phyloP scores from a whole-genome alignment of 2,113 vertebrate species.

The Zonotrichia leucophrys region DNA sequence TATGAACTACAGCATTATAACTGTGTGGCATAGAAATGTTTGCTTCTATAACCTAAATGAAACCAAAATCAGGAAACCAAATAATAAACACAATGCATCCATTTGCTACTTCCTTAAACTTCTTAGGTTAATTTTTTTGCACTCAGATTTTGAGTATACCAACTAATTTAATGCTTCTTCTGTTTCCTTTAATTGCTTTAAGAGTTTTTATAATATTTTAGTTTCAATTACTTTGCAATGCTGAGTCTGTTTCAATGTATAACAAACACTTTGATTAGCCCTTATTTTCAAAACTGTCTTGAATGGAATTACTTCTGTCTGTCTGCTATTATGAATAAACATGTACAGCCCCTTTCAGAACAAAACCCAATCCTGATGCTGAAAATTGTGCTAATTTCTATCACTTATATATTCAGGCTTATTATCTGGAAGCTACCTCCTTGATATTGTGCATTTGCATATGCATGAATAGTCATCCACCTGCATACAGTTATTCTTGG shows the following conservation, averaged over 20 bases:
- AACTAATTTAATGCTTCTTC: not conserved
- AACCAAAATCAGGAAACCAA: not conserved
- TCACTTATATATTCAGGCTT: slow-evolving; percentile 1
- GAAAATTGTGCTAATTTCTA: slow-evolving; percentile 15
- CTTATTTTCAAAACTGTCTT: slow-evolving; percentile 32
- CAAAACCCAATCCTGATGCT: not conserved
- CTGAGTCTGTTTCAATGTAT: not conserved
- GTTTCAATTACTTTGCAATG: not conserved
- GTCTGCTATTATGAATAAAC: slow-evolving; percentile 34
- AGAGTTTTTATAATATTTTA: not conserved
- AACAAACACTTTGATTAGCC: slow-evolving; percentile 25
- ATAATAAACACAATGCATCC: not conserved
- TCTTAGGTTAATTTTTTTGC: not conserved
- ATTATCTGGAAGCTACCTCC: slow-evolving; percentile 16
- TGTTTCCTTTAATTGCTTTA: slow-evolving; percentile 18
- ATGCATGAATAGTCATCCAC: slow-evolving; percentile 39
- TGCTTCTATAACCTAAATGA: not conserved
- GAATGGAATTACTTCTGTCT: slow-evolving; percentile 11
- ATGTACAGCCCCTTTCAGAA: not conserved
- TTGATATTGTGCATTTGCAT: slow-evolving; percentile 33
- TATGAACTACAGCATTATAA: not conserved
- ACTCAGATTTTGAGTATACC: not conserved
- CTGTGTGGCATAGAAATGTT: not conserved
- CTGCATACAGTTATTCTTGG: slow-evolving; percentile 25
- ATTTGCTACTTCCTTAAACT: not conserved